phyloP scores from a whole-genome alignment of 2,888 invertebrate species.

The Aspidiotus rigidus region DNA sequence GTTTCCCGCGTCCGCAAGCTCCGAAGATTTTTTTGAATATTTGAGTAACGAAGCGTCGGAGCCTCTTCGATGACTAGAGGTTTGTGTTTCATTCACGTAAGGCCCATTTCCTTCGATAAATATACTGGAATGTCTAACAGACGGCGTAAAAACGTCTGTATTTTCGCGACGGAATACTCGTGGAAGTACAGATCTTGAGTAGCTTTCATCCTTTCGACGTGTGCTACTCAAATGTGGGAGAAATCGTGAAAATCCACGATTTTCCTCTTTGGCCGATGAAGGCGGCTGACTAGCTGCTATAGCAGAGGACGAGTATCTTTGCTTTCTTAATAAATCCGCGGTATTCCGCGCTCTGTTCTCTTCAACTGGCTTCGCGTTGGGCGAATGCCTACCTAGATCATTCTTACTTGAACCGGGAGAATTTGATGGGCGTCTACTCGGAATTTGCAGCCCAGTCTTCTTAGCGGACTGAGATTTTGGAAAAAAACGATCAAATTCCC shows the following conservation, averaged over 20 bases:
- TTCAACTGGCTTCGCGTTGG: not conserved
- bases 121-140: slow-evolving; percentile 59
- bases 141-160: slow-evolving; percentile 70
- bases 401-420: not conserved
- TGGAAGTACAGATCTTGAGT: slow-evolving; percentile 26
- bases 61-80: slow-evolving; percentile 37
- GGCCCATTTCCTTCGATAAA: slow-evolving; percentile 48
- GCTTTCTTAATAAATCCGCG: not conserved
- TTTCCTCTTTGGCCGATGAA: slow-evolving; percentile 4
- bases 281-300: not conserved
- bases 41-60: slow-evolving; percentile 38
- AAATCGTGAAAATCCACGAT: not conserved
- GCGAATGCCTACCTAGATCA: not conserved
- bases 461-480: too few species aligned
- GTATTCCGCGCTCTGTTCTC: not conserved
- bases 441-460: not conserved
- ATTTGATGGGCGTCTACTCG: not conserved
- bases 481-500: slow-evolving; percentile 76
- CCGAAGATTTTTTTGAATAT: slow-evolving; percentile 46
- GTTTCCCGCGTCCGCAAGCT: slow-evolving; percentile 47
- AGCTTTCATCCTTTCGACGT: slow-evolving; percentile 12
- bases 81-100: slow-evolving; percentile 44
- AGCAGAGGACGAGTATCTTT: not conserved
- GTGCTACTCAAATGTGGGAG: slow-evolving; percentile 4
- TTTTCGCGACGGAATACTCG: slow-evolving; percentile 63